phyloP scores from a whole-genome alignment of 2,797 vertebrate genomes.

The Anisognathus igniventris region DNA sequence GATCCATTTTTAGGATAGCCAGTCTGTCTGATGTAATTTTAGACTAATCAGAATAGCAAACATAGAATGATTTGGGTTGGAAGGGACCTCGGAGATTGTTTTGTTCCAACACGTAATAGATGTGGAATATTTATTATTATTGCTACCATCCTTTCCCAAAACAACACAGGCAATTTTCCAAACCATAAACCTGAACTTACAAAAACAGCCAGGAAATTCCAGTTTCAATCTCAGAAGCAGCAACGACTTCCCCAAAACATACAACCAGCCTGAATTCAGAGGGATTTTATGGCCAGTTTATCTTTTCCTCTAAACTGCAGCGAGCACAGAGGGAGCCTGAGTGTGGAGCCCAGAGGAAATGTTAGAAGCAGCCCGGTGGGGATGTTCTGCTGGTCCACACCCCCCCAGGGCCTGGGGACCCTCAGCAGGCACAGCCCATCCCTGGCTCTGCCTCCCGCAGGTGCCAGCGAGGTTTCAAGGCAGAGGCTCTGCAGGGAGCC shows the following conservation, averaged over 20 bases:
- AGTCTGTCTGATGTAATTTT: not conserved
- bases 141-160: not conserved
- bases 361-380: fast-evolving
- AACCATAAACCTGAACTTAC: not conserved
- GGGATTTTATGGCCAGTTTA: not conserved
- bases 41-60: not conserved
- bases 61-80: not conserved
- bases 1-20: not conserved
- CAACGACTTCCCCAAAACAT: not conserved
- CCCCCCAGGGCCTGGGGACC: not conserved
- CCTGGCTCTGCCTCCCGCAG: not conserved
- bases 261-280: not conserved
- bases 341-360: not conserved
- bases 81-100: not conserved
- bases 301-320: not conserved
- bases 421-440: not conserved
- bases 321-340: not conserved
- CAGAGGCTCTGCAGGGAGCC: not conserved
- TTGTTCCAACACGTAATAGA: not conserved
- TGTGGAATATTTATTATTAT: not conserved
- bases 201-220: not conserved
- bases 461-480: fast-evolving
- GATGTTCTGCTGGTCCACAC: not conserved
- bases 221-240: not conserved
- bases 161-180: not conserved